Evolutionary conservation across 2,797 vertebrate species (phyloP), one percentile per base, ranked within the genome.

Genomic region (Phoebastria nigripes): DNA sequence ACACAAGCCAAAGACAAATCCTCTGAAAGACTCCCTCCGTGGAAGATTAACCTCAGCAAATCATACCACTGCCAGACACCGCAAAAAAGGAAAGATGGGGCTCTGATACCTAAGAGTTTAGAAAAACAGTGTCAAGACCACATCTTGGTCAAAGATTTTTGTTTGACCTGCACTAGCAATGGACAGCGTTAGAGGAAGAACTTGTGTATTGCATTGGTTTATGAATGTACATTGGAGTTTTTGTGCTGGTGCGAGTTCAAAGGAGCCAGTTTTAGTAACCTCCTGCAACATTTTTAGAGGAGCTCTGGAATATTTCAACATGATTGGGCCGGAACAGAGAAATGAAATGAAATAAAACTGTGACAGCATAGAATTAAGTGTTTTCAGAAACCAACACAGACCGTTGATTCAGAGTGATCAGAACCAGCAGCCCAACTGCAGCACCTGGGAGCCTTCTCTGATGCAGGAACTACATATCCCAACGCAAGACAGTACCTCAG

Each of bases 371-470:
- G 22, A 63, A 51, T 17, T 35, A 35, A 0, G 1, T 35, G 22
- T 9, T 74, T 80, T 46, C 2, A 2, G 62, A 80, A 80, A 51
- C 24, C 8, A 61, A 11, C n/a, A 28, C 4, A 15, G 10, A 29
- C 18, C 8, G 6, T 18, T 77, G 63, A 21, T 55, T 79, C 35
- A 25, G 31, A n/a, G 18, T 29, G 13, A 63, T 41, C 18, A 63
- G 19, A 46, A 81, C 26, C 15, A 33, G 31, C 46, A 79, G 41
- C 25, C 29, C n/a, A 73, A 61, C 10, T 14, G 29, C 46, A 41
- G 15, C 0, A 6, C 10, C 14, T 0, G 1, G 8, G 21, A 62
- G 19, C 19, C 42, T 70, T 7, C 62, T 66, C 33, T 6, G 16
- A 61, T 26, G 33, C 42, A 67, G 55, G 35, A 42, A 39, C n/a